Evolutionary conservation across 23 tunicate species (phyloP).

Genomic region (Ascidia mentula): DNA sequence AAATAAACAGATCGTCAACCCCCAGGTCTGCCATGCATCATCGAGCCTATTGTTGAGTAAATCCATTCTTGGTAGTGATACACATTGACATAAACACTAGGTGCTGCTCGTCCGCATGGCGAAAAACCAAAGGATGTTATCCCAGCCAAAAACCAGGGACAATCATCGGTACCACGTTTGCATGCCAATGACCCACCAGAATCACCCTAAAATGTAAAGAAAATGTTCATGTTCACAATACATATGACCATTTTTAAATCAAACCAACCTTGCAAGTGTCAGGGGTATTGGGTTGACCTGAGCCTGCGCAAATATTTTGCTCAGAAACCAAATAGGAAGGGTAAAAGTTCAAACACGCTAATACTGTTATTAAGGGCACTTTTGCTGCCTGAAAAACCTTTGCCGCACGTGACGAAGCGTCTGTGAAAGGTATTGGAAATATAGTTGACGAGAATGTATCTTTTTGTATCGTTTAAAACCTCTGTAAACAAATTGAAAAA

Average conservation of each 20-base stretch:
- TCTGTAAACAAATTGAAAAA: not conserved
- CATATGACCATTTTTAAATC: not conserved
- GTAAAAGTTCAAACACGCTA: not conserved
- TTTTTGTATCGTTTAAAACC: not conserved
- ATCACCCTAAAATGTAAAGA: conserved; percentile 60
- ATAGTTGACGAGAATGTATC: no score
- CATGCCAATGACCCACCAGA: conserved; percentile 88
- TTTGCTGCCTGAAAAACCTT: conserved; percentile 19
- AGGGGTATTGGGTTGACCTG: conserved; percentile 16
- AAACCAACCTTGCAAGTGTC: conserved; percentile 70
- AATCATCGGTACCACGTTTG: conserved; percentile 14
- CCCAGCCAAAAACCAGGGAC: conserved; percentile 77
- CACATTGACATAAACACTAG: conserved; percentile 68
- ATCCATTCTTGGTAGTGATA: conserved; percentile 64
- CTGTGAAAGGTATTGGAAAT: no score
- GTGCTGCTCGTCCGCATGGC: conserved; percentile 60
- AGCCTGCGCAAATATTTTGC: conserved; percentile 77
- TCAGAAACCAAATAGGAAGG: not conserved
- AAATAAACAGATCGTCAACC: not conserved
- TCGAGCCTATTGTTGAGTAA: not conserved
- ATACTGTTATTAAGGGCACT: conserved; percentile 2
- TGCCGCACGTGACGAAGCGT: conserved; percentile 12
- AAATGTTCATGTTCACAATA: not conserved
- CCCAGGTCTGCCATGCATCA: not conserved
- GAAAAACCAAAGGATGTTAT: conserved; percentile 72